A percentile compares a stretch with the other conserved stretches of the same genome.
Conservation (phyloP, 2,113 vertebrate species). For the Oncorhynchus tshawytscha region DNA sequence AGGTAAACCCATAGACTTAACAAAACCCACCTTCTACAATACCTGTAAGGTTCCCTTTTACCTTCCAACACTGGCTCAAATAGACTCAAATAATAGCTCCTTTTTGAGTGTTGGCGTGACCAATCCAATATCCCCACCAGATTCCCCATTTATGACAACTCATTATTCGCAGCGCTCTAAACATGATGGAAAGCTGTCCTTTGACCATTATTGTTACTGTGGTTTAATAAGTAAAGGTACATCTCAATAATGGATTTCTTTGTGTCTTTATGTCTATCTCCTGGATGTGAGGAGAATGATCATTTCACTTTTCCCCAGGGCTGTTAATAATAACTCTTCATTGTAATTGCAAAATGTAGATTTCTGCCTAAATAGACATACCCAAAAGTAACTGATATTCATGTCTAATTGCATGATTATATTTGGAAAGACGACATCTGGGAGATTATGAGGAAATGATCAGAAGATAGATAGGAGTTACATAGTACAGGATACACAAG, state of each 20-base stretch:
- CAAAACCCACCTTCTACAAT: conserved; percentile 1
- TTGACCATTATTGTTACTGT: conserved; percentile 56
- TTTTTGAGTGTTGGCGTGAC: conserved; percentile 34
- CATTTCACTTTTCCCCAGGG: conserved; percentile 36
- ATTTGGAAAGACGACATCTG: too few relatives aligned
- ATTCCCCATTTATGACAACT: conserved; percentile 54
- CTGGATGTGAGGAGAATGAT: conserved; percentile 36
- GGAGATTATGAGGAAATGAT: too few relatives aligned
- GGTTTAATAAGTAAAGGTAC: conserved; percentile 59
- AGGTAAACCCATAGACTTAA: conserved; percentile 21
- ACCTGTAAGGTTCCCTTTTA: too few relatives aligned
- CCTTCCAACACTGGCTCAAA: neutral
- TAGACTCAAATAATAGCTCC: conserved; percentile 41
- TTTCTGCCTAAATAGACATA: too few relatives aligned
- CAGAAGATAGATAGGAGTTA: too few relatives aligned
- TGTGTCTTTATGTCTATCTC: conserved; percentile 53
- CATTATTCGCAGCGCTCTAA: conserved; percentile 52
- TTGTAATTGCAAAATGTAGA: too few relatives aligned
- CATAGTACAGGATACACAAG: too few relatives aligned
- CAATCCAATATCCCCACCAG: conserved; percentile 47
- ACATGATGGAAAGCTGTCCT: conserved; percentile 62
- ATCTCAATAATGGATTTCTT: conserved; percentile 68
- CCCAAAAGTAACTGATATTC: too few relatives aligned
- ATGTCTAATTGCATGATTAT: too few relatives aligned
- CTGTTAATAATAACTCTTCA: too few relatives aligned